Evolutionary conservation across 1,140 invertebrate species (phyloP).

Genomic region (Zophobas atratus): DNA sequence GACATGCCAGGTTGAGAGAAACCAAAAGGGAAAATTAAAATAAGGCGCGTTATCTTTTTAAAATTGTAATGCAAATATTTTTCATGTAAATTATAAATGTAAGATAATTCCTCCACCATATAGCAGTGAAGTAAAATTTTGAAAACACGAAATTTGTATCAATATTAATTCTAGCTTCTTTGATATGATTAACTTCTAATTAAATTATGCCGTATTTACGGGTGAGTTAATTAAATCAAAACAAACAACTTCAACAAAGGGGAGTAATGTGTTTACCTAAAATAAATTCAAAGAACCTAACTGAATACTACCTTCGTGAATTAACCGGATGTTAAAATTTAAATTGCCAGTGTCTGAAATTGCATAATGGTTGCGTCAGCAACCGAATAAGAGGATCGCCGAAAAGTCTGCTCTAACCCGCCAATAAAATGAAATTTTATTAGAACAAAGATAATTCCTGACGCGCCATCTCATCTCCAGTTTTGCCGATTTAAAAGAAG

Average conservation of each 20-base stretch:
- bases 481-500: neutral
- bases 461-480: neutral
- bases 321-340: slow-evolving; percentile 41
- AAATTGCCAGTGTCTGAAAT: slow-evolving; percentile 32
- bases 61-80: too few species aligned
- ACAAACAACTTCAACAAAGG: slow-evolving; percentile 39
- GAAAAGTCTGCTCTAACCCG: slow-evolving; percentile 9
- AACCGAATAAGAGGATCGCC: slow-evolving; percentile 22
- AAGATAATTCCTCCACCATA: neutral
- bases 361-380: slow-evolving; percentile 26
- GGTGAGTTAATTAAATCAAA: slow-evolving; percentile 43
- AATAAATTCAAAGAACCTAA: slow-evolving; percentile 40
- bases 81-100: neutral
- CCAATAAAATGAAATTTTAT: slow-evolving; percentile 35
- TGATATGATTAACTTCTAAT: slow-evolving; percentile 42
- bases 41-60: too few species aligned
- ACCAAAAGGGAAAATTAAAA: too few species aligned
- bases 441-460: slow-evolving; percentile 23
- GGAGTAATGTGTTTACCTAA: slow-evolving; percentile 33
- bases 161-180: slow-evolving; percentile 34
- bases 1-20: too few species aligned
- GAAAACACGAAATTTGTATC: slow-evolving; percentile 28
- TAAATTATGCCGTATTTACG: slow-evolving; percentile 40
- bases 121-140: slow-evolving; percentile 3
- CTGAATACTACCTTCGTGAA: slow-evolving; percentile 40